Base-by-base conservation (phyloP, 2,888 invertebrate species). In the Dione vanillae region DNA sequence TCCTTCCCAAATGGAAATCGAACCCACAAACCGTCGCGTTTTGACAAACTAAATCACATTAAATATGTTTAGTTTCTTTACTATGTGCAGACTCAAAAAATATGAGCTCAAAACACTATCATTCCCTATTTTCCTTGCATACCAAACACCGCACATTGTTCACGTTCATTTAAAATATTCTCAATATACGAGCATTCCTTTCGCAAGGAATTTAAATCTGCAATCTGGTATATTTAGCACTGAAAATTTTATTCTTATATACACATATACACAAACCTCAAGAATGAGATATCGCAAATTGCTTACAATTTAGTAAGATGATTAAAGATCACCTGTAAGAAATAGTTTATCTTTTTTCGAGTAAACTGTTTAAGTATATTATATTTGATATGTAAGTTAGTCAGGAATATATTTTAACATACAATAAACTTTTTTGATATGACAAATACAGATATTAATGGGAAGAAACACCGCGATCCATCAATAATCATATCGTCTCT, bases 101-200 rank as follows among this genome's bases (percentile, higher is more conserved):
- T 54, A 9, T 1, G n/a, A 14, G 10, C 1, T 16, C 19, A 52
- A 27, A 56, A 56, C 2, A 56, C 6, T 12, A n/a, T 16, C 6
- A 16, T 14, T n/a, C 14, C 16, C 37, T 40, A 56, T 56, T 37
- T 56, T 56, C 37, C 37, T 56, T 16, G 6, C 6, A 56, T 56
- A 27, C 27, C 11, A 56, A 56, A 56, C 37, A 2, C 56, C 56
- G 1, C 56, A 56, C 56, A 56, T 56, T 19, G 56, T 56, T 56
- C 37, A 19, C 56, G 11, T 40, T 37, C 16, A 6, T 40, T 56
- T 56, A 56, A 56, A 40, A 56, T 40, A 56, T 56, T 56, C 37
- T 40, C 56, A 56, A 56, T 56, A 56, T 56, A 16, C 56, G 37
- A 56, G 37, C 56, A 56, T 56, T 56, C 56, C 56, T 56, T 56